Evolutionary conservation across 1,140 invertebrate genomes (phyloP).

Genomic region (Drosophila fuyamai): DNA sequence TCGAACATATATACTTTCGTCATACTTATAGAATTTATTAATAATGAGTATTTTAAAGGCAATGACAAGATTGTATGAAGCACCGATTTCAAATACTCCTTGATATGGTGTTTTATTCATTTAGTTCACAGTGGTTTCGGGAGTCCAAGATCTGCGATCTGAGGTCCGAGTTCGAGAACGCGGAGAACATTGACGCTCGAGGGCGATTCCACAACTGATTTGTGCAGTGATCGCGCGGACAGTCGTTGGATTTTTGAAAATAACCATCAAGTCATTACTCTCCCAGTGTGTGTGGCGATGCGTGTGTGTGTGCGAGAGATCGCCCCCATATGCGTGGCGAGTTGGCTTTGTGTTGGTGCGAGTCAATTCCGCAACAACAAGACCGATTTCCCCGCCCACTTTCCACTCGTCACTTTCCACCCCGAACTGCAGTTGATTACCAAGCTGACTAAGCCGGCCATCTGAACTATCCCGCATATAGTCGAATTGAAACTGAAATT

Average conservation of each 20-base stretch:
- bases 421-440: slow-evolving; percentile 59
- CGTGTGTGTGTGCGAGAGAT: slow-evolving; percentile 30
- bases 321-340: slow-evolving; percentile 60
- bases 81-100: slow-evolving; percentile 23
- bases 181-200: slow-evolving; percentile 74
- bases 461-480: slow-evolving; percentile 74
- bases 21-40: slow-evolving; percentile 16
- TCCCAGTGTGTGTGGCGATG: slow-evolving; percentile 19
- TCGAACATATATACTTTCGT: slow-evolving; percentile 17
- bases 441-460: slow-evolving; percentile 58
- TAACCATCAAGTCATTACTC: slow-evolving; percentile 79
- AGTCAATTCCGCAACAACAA: slow-evolving; percentile 65
- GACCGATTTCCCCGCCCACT: slow-evolving; percentile 47
- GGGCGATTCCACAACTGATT: slow-evolving; percentile 83
- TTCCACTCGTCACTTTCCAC: slow-evolving; percentile 23
- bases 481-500: slow-evolving; percentile 37
- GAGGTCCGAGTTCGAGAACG: slow-evolving; percentile 43
- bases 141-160: background rate
- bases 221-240: slow-evolving; percentile 79
- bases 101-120: slow-evolving; percentile 1
- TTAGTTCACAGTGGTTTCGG: slow-evolving; percentile 19
- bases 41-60: slow-evolving; percentile 3
- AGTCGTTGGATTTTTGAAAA: slow-evolving; percentile 84
- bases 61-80: slow-evolving; percentile 31
- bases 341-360: slow-evolving; percentile 15